Conservation (phyloP, 1,140 invertebrate genomes). For the Drosophila burlai region DNA sequence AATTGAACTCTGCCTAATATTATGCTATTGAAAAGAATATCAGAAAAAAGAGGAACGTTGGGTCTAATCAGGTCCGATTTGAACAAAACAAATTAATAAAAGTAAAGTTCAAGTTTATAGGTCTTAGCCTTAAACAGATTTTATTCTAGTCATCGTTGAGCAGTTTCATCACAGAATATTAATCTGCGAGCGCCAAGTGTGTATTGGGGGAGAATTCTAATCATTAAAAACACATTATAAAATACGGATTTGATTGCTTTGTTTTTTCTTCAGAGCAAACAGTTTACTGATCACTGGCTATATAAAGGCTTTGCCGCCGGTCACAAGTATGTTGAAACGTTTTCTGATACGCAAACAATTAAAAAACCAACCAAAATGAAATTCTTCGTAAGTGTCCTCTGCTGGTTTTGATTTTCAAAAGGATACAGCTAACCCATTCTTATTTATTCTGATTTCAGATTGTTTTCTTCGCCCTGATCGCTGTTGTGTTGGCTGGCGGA, state of each 20-base stretch:
- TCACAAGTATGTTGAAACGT: constrained; percentile 20
- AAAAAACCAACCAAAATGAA: constrained; percentile 45
- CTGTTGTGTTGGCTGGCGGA: constrained; percentile 32
- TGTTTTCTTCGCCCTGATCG: constrained; percentile 58
- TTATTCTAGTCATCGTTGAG: neutral
- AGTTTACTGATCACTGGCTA: neutral
- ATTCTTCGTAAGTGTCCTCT: constrained; percentile 50
- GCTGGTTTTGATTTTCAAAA: accelerated
- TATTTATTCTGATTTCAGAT: constrained; percentile 20
- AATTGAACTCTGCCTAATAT: neutral
- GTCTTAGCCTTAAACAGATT: constrained; percentile 7
- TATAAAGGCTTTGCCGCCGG: constrained; percentile 37
- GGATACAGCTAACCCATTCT: neutral
- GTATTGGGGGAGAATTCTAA: constrained; percentile 8
- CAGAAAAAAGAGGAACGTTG: neutral
- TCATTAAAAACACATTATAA: no score
- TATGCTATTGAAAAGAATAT: neutral
- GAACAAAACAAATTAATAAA: constrained; percentile 31
- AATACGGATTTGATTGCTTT: constrained; percentile 24
- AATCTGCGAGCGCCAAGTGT: constrained; percentile 22
- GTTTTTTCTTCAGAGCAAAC: constrained; percentile 7
- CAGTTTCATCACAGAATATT: constrained; percentile 15
- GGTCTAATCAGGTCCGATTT: constrained; percentile 14
- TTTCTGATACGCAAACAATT: constrained; percentile 21
- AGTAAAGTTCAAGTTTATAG: constrained; percentile 28